phyloP scores from a whole-genome alignment of 1,140 invertebrate genomes.

The Meloidogyne chitwoodi region DNA sequence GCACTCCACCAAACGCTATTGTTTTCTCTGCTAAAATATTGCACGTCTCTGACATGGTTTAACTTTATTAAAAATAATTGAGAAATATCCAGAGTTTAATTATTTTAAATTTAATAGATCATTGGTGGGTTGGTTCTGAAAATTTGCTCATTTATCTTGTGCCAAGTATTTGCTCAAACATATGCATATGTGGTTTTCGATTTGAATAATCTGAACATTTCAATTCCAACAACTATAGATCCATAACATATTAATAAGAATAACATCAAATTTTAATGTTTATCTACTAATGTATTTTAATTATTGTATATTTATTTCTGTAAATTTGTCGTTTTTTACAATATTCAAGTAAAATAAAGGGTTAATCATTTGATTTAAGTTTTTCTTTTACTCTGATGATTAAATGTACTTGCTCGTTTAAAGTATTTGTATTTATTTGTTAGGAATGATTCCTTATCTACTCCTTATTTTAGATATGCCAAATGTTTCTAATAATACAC shows the following conservation, averaged over 20 bases:
- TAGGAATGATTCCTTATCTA: too few species aligned
- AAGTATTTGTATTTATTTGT: too few species aligned
- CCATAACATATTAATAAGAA: not conserved
- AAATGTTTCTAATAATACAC: too few species aligned
- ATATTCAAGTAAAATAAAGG: too few species aligned
- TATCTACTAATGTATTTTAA: too few species aligned
- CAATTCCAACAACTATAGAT: not conserved
- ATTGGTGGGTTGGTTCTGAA: conserved; percentile 41
- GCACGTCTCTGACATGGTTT: conserved; percentile 61
- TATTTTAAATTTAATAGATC: not conserved
- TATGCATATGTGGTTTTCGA: conserved; percentile 36
- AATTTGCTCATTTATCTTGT: conserved; percentile 35
- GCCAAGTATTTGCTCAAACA: conserved; percentile 30
- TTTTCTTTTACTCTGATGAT: too few species aligned
- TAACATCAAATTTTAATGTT: too few species aligned
- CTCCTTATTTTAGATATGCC: too few species aligned
- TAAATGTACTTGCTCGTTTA: too few species aligned
- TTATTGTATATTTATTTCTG: too few species aligned
- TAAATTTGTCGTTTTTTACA: too few species aligned
- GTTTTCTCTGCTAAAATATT: conserved; percentile 68
- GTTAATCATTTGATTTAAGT: too few species aligned
- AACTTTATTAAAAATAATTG: conserved; percentile 4
- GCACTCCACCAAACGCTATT: conserved; percentile 87
- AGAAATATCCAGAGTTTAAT: not conserved
- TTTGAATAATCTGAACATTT: conserved; percentile 5